Percentiles rank a stretch among this genome's conserved stretches.
Conservation (phyloP, 2,113 vertebrate species). For the Lampris incognitus region DNA sequence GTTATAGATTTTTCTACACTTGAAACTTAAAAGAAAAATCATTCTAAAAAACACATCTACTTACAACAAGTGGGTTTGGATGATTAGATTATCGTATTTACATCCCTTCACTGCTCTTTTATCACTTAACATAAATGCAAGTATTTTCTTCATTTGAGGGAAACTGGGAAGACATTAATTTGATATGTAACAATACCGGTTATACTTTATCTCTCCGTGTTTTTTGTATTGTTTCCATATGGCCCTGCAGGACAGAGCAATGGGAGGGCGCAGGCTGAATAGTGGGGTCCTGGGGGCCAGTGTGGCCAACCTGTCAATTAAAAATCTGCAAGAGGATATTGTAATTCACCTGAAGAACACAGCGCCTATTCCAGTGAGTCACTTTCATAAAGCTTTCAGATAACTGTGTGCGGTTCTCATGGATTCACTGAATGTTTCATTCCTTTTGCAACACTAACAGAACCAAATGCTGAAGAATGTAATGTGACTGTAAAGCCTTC, state of each 20-base stretch:
- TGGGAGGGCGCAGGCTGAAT: slow-evolving; percentile 80
- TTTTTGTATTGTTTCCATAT: slow-evolving; percentile 17
- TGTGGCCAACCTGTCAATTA: slow-evolving; percentile 89
- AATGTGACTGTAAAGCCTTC: too few species aligned
- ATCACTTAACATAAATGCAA: not conserved
- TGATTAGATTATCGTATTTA: too few species aligned
- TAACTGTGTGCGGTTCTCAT: not conserved
- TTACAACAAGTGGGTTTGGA: not conserved
- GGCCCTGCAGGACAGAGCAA: slow-evolving; percentile 81
- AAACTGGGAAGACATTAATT: not conserved
- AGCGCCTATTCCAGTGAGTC: slow-evolving; percentile 67
- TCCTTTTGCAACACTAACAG: not conserved
- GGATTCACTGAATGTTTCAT: not conserved
- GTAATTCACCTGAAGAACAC: slow-evolving; percentile 84
- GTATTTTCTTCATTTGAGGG: not conserved
- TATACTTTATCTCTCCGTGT: not conserved
- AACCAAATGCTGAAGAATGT: not conserved
- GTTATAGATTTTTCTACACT: too few species aligned
- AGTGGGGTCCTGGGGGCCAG: slow-evolving; percentile 91
- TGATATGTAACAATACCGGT: too few species aligned
- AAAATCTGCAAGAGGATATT: slow-evolving; percentile 83
- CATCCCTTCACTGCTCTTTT: too few species aligned
- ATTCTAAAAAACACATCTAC: not conserved
- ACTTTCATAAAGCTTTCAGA: not conserved
- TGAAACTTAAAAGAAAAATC: too few species aligned